These are phyloP conservation scores for Chrysemys picta DNA, from an alignment of 2,113 vertebrate species.

Conservation along the genomic window DNA sequence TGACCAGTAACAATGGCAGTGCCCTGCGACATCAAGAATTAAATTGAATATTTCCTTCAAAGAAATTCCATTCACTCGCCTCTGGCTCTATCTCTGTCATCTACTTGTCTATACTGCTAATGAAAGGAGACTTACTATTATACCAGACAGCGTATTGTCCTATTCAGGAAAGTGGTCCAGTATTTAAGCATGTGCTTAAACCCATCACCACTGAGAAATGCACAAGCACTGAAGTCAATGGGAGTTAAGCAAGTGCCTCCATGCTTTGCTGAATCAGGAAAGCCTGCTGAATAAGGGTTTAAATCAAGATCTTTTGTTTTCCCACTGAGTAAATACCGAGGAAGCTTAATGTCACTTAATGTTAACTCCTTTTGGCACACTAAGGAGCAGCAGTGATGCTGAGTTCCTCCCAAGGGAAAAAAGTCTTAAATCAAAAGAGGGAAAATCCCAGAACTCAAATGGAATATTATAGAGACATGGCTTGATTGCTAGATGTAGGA, in stretches of 20 bases:
- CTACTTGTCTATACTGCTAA: not conserved
- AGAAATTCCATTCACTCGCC: not conserved
- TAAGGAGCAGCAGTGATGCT: not conserved
- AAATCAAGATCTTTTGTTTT: not conserved
- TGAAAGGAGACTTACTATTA: not conserved
- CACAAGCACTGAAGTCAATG: not conserved
- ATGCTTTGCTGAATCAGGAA: not conserved
- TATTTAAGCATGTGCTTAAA: fast-evolving
- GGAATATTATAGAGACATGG: not conserved
- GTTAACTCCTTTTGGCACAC: not conserved
- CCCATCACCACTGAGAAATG: not conserved
- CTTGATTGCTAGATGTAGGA: not conserved
- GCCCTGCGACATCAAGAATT: not conserved
- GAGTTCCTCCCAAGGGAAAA: not conserved
- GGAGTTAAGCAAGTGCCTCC: not conserved
- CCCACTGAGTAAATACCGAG: not conserved
- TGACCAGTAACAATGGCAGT: not conserved
- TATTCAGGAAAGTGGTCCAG: fast-evolving
- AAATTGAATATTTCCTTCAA: not conserved
- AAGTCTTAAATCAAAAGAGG: not conserved
- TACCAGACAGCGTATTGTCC: not conserved
- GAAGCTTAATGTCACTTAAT: not conserved
- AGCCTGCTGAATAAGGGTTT: not conserved
- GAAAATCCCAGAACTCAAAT: not conserved
- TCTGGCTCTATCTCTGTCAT: not conserved